Conservation (phyloP, 2,113 vertebrate genomes). For the Phylloscopus trochilus region DNA sequence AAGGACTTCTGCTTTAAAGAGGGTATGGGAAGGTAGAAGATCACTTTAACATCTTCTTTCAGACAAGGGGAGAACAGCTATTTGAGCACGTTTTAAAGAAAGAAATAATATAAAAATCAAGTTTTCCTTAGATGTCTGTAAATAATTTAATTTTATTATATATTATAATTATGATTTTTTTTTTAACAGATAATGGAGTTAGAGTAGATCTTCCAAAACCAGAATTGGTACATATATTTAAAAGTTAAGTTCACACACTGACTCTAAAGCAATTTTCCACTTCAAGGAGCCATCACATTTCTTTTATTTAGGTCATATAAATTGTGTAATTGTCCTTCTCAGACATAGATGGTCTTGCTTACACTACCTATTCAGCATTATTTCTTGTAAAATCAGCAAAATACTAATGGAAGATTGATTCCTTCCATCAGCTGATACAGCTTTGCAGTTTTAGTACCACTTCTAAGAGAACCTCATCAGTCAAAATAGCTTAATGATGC, state of each 20-base stretch:
- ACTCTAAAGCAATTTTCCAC: neutral
- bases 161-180: neutral
- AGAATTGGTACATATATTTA: neutral
- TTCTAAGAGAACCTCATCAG: neutral
- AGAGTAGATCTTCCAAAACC: neutral
- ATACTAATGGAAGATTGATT: neutral
- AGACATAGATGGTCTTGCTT: neutral
- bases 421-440: neutral
- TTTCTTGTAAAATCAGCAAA: constrained; percentile 19
- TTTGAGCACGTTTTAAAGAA: neutral
- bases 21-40: neutral
- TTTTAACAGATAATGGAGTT: neutral
- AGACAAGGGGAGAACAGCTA: neutral
- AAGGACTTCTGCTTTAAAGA: neutral
- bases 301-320: constrained; percentile 1
- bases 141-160: neutral
- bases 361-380: neutral
- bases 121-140: neutral
- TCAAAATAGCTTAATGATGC: neutral
- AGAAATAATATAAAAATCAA: neutral
- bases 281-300: neutral
- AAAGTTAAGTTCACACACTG: neutral
- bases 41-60: neutral
- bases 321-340: constrained; percentile 3
- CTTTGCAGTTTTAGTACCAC: neutral